Evolutionary conservation across 2,797 vertebrate species (phyloP), one percentile per base, ranked within the genome.

Genomic region (Orestias chungarensis): DNA sequence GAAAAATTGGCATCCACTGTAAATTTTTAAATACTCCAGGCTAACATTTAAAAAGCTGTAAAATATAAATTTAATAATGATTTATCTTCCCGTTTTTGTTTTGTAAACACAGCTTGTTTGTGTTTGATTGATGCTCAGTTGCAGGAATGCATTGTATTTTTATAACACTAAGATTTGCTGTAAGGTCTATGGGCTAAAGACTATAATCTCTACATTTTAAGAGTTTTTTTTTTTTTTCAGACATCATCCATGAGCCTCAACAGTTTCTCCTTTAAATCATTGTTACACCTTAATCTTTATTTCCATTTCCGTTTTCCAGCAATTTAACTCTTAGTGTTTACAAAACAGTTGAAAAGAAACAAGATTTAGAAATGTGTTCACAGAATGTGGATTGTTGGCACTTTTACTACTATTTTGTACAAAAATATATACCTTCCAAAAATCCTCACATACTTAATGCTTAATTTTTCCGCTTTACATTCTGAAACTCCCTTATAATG

Each of bases 111-210:
- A 54, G 68, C 49, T 65, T 62, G 71, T 76, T 79, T 3, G 10
- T 3, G 7, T 64, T 52, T 87, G 83, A 87, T 87, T 89, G 88
- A 89, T 82, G 76, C 40, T 81, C 76, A 52, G 54, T n/a, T 15
- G 5, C 68, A 73, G 84, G 73, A 87, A 77, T 84, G 78, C 40
- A 31, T 35, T n/a, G 46, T 15, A 29, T 67, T 12, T n/a, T 78
- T 71, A 82, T 61, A 66, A 76, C 73, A 75, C 57, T 23, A 69
- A 54, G 47, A 55, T 65, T n/a, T 59, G 66, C 38, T 78, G 46
- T 71, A 35, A 14, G n/a, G 52, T 69, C 6, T 49, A 65, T 73
- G 9, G 3, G 49, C 67, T 67, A 31, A 2, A 4, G 38, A 46
- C 23, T 3, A 25, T 65, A 65, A 31, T 43, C 17, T 75, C 44